A percentile compares a stretch with the other conserved stretches of the same genome.
phyloP scores from a whole-genome alignment of 2,113 vertebrate species.

The Zootoca vivipara region DNA sequence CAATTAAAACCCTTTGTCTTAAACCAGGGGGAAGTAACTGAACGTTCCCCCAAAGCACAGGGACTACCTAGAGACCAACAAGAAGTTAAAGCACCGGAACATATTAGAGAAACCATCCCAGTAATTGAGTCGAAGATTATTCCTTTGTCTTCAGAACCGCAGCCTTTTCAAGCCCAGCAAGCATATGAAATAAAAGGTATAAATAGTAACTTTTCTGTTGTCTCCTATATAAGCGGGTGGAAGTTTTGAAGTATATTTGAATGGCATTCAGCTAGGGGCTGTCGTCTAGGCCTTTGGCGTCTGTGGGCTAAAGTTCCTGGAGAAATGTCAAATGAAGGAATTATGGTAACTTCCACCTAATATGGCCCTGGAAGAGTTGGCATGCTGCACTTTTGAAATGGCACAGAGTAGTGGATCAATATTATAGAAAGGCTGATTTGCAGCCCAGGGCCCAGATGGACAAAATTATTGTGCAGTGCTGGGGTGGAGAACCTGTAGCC shows the following conservation, averaged over 20 bases:
- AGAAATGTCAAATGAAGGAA: neutral
- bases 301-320: neutral
- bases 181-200: conserved; percentile 75
- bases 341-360: neutral
- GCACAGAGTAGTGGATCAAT: neutral
- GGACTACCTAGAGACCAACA: conserved; percentile 41
- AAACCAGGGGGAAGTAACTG: conserved; percentile 39
- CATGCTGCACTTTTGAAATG: neutral
- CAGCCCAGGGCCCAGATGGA: neutral
- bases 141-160: conserved; percentile 60
- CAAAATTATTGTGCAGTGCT: neutral
- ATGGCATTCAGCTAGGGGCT: neutral
- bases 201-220: neutral
- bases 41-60: conserved; percentile 50
- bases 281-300: neutral
- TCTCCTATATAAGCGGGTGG: neutral
- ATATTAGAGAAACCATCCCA: conserved; percentile 44
- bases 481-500: neutral
- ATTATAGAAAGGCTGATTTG: neutral
- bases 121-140: conserved; percentile 60
- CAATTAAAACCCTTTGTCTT: conserved; percentile 19
- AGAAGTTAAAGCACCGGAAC: conserved; percentile 34
- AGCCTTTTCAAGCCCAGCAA: conserved; percentile 50
- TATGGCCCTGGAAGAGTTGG: neutral
- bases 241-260: neutral